phyloP scores from a whole-genome alignment of 1,140 invertebrate genomes.

The Stenopsyche tienmushanensis region DNA sequence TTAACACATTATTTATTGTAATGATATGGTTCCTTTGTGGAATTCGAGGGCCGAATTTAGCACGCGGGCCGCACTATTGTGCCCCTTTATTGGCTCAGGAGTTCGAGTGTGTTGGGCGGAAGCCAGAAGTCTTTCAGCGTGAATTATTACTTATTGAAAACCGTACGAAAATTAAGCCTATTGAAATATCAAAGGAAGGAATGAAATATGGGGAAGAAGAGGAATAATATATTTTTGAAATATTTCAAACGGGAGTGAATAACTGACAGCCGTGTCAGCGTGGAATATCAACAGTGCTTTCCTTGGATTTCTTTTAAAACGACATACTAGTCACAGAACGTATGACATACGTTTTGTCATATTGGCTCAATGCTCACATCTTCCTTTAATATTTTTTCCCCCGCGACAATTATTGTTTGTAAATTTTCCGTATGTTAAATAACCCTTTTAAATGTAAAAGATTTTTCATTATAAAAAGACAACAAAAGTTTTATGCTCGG shows the following conservation, averaged over 20 bases:
- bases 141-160: constrained; percentile 36
- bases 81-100: constrained; percentile 4
- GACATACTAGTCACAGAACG: no score
- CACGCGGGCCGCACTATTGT: background rate
- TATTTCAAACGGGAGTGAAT: background rate
- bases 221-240: constrained; percentile 23
- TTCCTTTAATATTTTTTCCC: no score
- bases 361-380: no score
- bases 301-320: background rate
- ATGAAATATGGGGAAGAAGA: constrained; percentile 24
- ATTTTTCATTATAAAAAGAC: no score
- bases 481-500: no score
- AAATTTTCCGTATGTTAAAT: no score
- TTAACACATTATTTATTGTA: no score
- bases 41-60: background rate
- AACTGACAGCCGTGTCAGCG: background rate
- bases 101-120: constrained; percentile 14
- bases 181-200: constrained; percentile 34
- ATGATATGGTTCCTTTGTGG: no score
- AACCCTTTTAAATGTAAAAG: no score
- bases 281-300: no score
- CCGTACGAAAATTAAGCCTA: constrained; percentile 30
- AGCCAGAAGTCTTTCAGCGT: constrained; percentile 31
- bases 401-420: no score
- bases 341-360: no score